Evolutionary conservation across 1,140 invertebrate species (phyloP), one percentile per base, ranked within the genome.

Genomic region (Littorina saxatilis): DNA sequence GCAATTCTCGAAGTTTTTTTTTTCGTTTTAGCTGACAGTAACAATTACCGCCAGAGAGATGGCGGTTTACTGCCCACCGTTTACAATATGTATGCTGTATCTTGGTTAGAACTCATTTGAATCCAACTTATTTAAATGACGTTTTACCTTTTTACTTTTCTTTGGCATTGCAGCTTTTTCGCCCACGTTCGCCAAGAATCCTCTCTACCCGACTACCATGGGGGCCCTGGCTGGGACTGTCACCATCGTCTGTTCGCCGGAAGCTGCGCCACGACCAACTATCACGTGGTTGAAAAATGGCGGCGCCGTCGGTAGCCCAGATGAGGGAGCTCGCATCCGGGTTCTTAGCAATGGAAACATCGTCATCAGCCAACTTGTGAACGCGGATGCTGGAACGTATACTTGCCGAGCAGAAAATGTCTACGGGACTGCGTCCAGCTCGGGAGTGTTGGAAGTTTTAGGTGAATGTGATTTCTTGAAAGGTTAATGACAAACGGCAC

Each of bases 221-320:
- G 98, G 96, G 0, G 96, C 96, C 1, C 96, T 98, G 91, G 95
- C 95, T 83, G 96, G 97, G 58, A 99, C 99, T 92, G 95, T 97
- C 0, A 99, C 98, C 0, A 96, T 99, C 75, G 94, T 95, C 55
- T 99, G 98, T 92, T 95, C 96, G 87, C 98, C 98, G 0, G 98
- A 99, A 93, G 98, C 97, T 29, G 97, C 98, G 4, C 98, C 98
- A 0, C 94, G 94, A 84, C 97, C 98, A 0, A 66, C 55, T 0
- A 85, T 86, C 55, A 94, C 95, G 58, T 99, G 98, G 98, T 96
- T 96, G 88, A 98, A 98, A 92, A 96, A 99, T 93, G 96, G 96
- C 27, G 95, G 95, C 87, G 93, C 96, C 3, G 94, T 82, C 0
- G 76, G 76, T 5, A 82, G 77, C 20, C 82, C 83, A 13, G 83